Base-by-base conservation (phyloP, 2,888 invertebrate species). In the Sesamia inferens region DNA sequence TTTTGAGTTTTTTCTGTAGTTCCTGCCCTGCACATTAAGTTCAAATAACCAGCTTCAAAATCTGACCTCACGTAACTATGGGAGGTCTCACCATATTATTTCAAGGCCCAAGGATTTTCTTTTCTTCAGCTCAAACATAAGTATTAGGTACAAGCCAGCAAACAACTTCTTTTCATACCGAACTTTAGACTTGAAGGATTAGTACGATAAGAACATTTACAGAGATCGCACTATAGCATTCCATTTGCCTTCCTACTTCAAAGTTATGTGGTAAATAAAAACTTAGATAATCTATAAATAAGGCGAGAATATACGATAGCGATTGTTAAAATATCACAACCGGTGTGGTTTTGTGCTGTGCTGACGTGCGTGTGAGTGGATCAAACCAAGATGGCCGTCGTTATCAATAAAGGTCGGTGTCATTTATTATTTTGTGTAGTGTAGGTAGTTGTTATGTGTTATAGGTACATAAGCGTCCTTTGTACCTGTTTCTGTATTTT, bases 361-460 rank as follows among this genome's bases (percentile, higher is more conserved):
- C 73, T 73, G 88, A 89, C 90, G 88, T 85, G 87, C 79, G 78
- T 69, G 73, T 58, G 62, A 57, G 75, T 69, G 66, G 57, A 48
- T 22, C 2, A 57, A 71, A 74, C 39, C 57, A 88, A 86, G 76
- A 95, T 95, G 94, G 92, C 94, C 31, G 94, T 93, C 8, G 93
- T 93, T 71, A 90, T 94, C 76, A 95, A 94, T 84, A 94, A 94
- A 94, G 94, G 94, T 94, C 87, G 51, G 87, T 87, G 22, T 51
- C 31, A 31, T 10, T 42, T 59, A 39, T 31, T 59, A 64, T 31
- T n/a, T 47, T 44, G 16, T 31, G 14, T 10, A 11, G 39, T 39
- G 47, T 22, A 13, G 19, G 47, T 22, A 13, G 19, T 31, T 51
- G 64, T 24, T 51, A 2, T 51, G 48, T 51, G 64, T 24, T 51